These are phyloP conservation scores for Pterois miles DNA, from an alignment of 2,797 vertebrate genomes.

Conservation along the genomic window DNA sequence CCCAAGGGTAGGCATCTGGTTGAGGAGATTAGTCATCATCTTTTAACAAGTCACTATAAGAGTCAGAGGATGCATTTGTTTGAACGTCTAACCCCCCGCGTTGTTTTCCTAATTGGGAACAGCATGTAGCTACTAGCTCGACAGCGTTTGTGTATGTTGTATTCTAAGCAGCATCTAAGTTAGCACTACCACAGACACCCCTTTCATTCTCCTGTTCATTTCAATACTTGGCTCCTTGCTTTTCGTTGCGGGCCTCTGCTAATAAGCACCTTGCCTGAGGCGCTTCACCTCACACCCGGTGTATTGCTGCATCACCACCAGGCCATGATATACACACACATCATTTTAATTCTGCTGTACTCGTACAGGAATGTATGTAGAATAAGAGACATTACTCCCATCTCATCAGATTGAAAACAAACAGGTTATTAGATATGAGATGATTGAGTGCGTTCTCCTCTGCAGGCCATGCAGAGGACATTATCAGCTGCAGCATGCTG, in stretches of 20 bases:
- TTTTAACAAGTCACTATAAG: slow-evolving; percentile 33
- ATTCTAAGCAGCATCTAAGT: slow-evolving; percentile 46
- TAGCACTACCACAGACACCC: slow-evolving; percentile 34
- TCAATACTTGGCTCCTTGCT: slow-evolving; percentile 38
- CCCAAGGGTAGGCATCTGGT: slow-evolving; percentile 17
- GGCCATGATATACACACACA: slow-evolving; percentile 48
- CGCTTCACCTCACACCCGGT: slow-evolving; percentile 55
- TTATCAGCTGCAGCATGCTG: slow-evolving; percentile 39
- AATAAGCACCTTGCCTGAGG: slow-evolving; percentile 72
- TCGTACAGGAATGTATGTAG: slow-evolving; percentile 2
- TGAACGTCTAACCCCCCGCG: slow-evolving; percentile 23
- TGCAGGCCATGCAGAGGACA: slow-evolving; percentile 43
- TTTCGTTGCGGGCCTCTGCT: slow-evolving; percentile 70
- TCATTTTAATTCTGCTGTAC: slow-evolving; percentile 32
- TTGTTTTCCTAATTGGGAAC: slow-evolving; percentile 54
- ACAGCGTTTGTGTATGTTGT: slow-evolving; percentile 28
- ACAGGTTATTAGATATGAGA: slow-evolving; percentile 21
- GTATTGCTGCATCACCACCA: slow-evolving; percentile 32
- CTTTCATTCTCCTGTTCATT: slow-evolving; percentile 57
- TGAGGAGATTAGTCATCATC: slow-evolving; percentile 31
- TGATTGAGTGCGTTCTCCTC: slow-evolving; percentile 35
- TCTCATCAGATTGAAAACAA: slow-evolving; percentile 33
- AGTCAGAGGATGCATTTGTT: slow-evolving; percentile 25
- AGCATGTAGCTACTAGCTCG: slow-evolving; percentile 21
- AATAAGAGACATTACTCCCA: not conserved